Base-by-base conservation (phyloP, 1,140 invertebrate species). In the Bombus sylvicola region DNA sequence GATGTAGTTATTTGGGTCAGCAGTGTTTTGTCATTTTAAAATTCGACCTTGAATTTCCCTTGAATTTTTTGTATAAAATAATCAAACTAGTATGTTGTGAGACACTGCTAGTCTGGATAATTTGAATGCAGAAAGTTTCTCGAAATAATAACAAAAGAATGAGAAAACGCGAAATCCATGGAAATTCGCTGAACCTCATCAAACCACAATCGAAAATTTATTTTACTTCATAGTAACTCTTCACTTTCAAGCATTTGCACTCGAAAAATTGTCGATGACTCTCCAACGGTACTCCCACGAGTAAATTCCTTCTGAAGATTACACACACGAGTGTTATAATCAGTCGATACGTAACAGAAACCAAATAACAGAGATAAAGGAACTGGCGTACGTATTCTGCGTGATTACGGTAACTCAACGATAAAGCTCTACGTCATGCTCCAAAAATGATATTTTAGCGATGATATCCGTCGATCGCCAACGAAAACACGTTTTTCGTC, bases 401-500 rank as follows among this genome's bases (percentile, higher is more conserved):
- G 68, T 37, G 68, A 69, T 69, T 69, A 69, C 3, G 68, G 34
- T 37, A 69, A 37, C 31, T 31, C 68, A 6, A 34, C 68, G 34
- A 69, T 69, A 37, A 34, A 9, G 31, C 34, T 37, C 31, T 34
- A 69, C 34, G 68, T 69, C 68, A 69, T 34, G 31, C 2, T 31
- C 59, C 3, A 62, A 62, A 62, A 62, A 62, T 62, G 59, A n/a
- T 62, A n/a, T 62, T 66, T 18, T 31, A 0, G n/a, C 8, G 31
- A 31, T 13, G 13, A 15, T 31, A 31, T 0, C 2, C 15, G n/a
- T 2, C 13, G 62, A 66, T 66, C 13, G n/a, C 8, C 8, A 8
- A 37, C 66, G 34, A 68, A 22, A 74, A 87, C 88, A 66, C 22
- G 86, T 87, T 91, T 85, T 75, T 77, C 66, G 78, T 85, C 62